A percentile compares a stretch with the other conserved stretches of the same genome.
Conservation (phyloP, 2,888 invertebrate species). For the Drosophila anomalata region DNA sequence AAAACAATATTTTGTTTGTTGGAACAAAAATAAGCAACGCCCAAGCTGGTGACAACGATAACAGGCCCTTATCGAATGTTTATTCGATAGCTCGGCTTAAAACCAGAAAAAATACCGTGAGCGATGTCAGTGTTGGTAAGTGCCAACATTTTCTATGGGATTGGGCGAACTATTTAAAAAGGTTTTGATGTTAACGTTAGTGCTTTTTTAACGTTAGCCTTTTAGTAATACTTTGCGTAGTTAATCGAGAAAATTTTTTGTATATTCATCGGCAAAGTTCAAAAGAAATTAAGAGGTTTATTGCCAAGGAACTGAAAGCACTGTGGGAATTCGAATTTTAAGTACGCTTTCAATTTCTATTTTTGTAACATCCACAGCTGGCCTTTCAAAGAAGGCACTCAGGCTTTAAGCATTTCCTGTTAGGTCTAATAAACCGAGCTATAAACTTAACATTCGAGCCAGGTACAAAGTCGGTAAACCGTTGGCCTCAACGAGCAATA, state of each 20-base stretch:
- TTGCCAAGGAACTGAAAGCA: neutral
- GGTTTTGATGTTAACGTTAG: no score
- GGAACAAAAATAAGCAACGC: conserved; percentile 29
- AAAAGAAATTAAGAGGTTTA: neutral
- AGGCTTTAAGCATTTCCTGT: conserved; percentile 29
- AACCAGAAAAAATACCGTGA: neutral
- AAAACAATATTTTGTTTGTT: conserved; percentile 18
- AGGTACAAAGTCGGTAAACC: conserved; percentile 29
- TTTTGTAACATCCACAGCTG: conserved; percentile 7
- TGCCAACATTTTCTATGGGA: no score
- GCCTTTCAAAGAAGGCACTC: neutral
- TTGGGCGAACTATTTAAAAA: conserved; percentile 7
- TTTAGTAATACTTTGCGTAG: neutral
- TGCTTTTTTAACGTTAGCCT: no score
- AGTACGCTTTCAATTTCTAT: conserved; percentile 10
- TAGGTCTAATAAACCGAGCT: conserved; percentile 16
- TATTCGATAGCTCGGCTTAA: conserved; percentile 3
- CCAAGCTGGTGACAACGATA: conserved; percentile 20
- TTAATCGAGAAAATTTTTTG: neutral
- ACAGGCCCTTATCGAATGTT: neutral
- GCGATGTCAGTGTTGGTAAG: conserved; percentile 5
- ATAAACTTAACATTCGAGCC: conserved; percentile 31
- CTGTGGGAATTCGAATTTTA: neutral
- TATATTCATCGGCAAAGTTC: neutral
- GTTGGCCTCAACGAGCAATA: conserved; percentile 52